Conservation (phyloP, 2,888 invertebrate genomes). For the Archips xylosteana region DNA sequence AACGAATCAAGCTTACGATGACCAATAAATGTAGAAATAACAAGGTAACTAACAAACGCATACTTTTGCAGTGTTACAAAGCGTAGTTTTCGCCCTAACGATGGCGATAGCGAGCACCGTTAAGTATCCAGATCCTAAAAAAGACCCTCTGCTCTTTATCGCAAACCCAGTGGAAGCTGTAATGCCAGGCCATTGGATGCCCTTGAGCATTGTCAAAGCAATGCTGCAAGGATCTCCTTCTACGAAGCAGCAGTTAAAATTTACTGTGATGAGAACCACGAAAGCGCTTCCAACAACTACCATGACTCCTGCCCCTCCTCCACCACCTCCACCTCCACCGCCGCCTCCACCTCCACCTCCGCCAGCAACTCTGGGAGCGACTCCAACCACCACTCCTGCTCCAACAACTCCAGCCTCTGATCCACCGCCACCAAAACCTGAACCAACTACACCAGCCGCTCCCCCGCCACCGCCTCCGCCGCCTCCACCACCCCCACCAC, state of each 20-base stretch:
- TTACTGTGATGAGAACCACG: not conserved
- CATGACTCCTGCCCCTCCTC: not conserved
- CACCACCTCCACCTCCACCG: not conserved
- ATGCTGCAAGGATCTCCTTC: slow-evolving; percentile 5
- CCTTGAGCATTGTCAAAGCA: slow-evolving; percentile 33
- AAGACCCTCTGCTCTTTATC: slow-evolving; percentile 35
- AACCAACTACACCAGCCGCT: not conserved
- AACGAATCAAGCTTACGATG: too few species aligned
- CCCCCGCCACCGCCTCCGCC: not conserved
- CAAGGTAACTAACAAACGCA: not conserved
- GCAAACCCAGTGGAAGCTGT: slow-evolving; percentile 40
- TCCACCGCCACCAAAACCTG: not conserved
- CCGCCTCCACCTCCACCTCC: not conserved
- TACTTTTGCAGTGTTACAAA: not conserved
- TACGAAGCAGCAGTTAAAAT: slow-evolving; percentile 2
- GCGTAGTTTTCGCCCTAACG: not conserved
- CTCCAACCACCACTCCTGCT: not conserved
- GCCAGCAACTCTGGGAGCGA: not conserved
- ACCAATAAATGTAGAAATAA: too few species aligned
- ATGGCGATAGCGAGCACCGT: not conserved
- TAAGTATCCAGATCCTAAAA: slow-evolving; percentile 8
- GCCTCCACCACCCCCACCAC: not conserved
- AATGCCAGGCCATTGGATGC: slow-evolving; percentile 42
- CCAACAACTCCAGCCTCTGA: not conserved
- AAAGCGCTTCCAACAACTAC: not conserved